phyloP scores from a whole-genome alignment of 2,113 vertebrate genomes.

The Malurus cyaneus region DNA sequence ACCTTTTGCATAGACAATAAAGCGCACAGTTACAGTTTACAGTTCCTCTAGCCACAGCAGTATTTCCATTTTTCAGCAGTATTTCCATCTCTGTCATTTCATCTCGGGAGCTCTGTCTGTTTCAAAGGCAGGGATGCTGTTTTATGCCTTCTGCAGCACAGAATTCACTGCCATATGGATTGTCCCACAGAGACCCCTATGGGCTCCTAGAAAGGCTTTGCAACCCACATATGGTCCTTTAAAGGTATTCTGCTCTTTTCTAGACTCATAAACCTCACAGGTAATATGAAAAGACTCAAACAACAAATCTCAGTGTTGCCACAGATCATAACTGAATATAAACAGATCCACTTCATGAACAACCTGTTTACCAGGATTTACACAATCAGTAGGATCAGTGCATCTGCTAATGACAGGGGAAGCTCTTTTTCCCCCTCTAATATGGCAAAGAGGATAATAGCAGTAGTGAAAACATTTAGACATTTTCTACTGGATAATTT shows the following conservation, averaged over 20 bases:
- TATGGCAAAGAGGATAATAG: not conserved
- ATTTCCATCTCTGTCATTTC: conserved; percentile 47
- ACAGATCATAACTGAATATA: not conserved
- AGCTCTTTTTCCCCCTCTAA: not conserved
- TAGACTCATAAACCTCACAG: not conserved
- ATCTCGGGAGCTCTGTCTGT: not conserved
- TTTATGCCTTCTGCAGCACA: conserved; percentile 27
- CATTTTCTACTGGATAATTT: not conserved
- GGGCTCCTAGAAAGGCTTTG: conserved; percentile 24
- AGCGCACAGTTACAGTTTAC: not conserved
- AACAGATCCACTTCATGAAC: not conserved
- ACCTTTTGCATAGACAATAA: not conserved
- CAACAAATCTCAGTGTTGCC: not conserved
- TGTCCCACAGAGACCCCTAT: conserved; percentile 62
- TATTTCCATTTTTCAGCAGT: not conserved
- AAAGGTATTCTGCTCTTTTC: not conserved
- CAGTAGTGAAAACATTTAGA: not conserved
- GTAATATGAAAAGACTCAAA: not conserved
- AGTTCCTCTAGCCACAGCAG: not conserved
- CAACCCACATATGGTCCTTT: not conserved
- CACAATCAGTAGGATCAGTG: not conserved
- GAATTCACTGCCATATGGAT: conserved; percentile 5
- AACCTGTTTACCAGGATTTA: not conserved
- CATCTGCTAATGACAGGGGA: not conserved
- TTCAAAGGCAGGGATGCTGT: conserved; percentile 20